Percentiles rank a stretch among this genome's conserved stretches.
Conservation (phyloP, 2,888 invertebrate species). For the Ochlodes sylvanus region DNA sequence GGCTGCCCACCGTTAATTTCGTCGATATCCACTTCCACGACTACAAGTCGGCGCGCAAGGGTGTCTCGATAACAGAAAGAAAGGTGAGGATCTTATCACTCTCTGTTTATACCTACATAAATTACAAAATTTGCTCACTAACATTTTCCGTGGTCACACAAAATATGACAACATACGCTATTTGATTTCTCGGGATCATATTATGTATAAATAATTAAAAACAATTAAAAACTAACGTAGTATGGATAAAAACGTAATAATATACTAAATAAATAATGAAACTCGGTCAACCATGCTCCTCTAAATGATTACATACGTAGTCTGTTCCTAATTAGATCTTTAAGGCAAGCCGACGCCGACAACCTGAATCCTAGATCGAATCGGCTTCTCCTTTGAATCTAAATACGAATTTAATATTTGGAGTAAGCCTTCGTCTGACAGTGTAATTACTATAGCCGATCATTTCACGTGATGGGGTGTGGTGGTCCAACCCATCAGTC, state of each 20-base stretch:
- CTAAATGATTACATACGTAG: no score
- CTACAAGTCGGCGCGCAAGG: constrained; percentile 57
- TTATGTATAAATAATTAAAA: no score
- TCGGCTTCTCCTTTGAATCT: constrained; percentile 37
- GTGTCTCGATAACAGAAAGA: constrained; percentile 63
- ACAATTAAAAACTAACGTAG: no score
- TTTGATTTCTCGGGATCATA: no score
- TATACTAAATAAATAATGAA: no score
- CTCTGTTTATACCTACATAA: neutral
- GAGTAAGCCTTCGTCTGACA: constrained; percentile 70
- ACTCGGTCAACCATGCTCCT: no score
- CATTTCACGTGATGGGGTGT: constrained; percentile 68
- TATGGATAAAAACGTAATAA: no score
- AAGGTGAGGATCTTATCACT: constrained; percentile 65
- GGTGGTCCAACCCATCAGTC: constrained; percentile 73
- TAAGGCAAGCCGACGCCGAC: constrained; percentile 5
- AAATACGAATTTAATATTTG: constrained; percentile 48
- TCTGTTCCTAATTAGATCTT: no score
- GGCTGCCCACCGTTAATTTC: constrained; percentile 77
- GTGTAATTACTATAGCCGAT: constrained; percentile 75
- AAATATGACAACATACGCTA: no score
- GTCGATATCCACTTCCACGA: constrained; percentile 72
- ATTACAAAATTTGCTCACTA: no score
- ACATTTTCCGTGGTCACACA: no score
- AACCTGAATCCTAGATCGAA: constrained; percentile 6